A percentile compares a stretch with the other conserved stretches of the same genome.
Conservation (phyloP, 2,797 vertebrate species). For the Coregonus ussuriensis region DNA sequence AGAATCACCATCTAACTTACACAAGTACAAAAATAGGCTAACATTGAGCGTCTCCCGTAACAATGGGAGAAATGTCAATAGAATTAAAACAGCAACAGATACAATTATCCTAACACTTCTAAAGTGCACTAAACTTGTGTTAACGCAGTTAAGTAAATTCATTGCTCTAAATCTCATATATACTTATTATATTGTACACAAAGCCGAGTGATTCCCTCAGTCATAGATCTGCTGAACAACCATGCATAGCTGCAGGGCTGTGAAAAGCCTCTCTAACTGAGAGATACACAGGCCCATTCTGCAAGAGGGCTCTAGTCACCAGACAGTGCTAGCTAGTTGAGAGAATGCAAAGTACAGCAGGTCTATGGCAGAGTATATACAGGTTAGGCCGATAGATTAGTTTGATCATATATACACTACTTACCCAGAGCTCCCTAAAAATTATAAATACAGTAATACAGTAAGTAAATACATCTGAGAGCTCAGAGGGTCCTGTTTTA, state of each 20-base stretch:
- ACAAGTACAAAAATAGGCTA: slow-evolving; percentile 39
- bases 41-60: slow-evolving; percentile 45
- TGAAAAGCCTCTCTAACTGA: slow-evolving; percentile 30
- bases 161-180: slow-evolving; percentile 57
- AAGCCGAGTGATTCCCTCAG: slow-evolving; percentile 24
- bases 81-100: slow-evolving; percentile 39
- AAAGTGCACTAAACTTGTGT: slow-evolving; percentile 67
- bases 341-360: slow-evolving; percentile 32
- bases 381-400: slow-evolving; percentile 36
- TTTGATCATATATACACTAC: slow-evolving; percentile 37
- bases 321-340: slow-evolving; percentile 35
- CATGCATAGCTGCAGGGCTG: slow-evolving; percentile 63
- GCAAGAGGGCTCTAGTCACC: slow-evolving; percentile 31
- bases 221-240: slow-evolving; percentile 32
- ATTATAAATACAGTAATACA: slow-evolving; percentile 49
- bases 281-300: slow-evolving; percentile 19
- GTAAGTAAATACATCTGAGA: slow-evolving; percentile 7
- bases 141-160: slow-evolving; percentile 49
- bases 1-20: slow-evolving; percentile 35
- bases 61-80: slow-evolving; percentile 32
- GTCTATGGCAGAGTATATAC: slow-evolving; percentile 29
- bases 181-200: slow-evolving; percentile 28
- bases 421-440: slow-evolving; percentile 46
- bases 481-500: neutral
- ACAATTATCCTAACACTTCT: slow-evolving; percentile 59